Evolutionary conservation across 1,140 invertebrate genomes (phyloP), one percentile per base, ranked within the genome.

Genomic region (Drosophila seguyi): DNA sequence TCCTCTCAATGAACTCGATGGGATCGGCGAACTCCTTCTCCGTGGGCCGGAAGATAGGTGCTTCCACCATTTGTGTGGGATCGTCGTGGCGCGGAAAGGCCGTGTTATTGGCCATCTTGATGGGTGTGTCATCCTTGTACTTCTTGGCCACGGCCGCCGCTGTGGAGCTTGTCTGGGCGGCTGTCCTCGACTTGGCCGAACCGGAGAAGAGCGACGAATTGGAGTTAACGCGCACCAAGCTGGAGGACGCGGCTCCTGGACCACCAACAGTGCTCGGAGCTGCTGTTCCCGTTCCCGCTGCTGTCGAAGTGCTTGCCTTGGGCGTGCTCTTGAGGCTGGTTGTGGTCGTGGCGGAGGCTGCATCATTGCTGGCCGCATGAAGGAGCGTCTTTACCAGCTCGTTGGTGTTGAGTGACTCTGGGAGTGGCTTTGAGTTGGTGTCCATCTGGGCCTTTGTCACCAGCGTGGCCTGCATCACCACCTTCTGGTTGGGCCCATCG

Each of bases 21-120:
- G 98, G 98, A 94, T 99, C 97, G 91, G 96, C 95, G 82, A 98
- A 98, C 91, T 98, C 97, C 85, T 96, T 96, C 59, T 96, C 96
- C 0, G 95, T 95, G 1, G 97, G 97, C 90, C 96, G 94, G 93
- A 97, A 98, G 0, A 95, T 95, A 1, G 97, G 97, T 16, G 97
- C 97, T 90, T 98, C 96, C 0, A 97, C 95, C 62, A 97, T 93
- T 62, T 94, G 93, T 13, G 94, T 94, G 53, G 93, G 91, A 81
- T 93, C 93, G 60, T 94, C 93, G 41, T 92, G 73, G 59, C 93
- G 68, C 92, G 95, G 93, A 94, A 95, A 93, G 18, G 93, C 93
- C 0, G 94, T 94, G 11, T 94, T 93, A 65, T 94, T 95, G 6
- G 92, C 93, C 7, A 94, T 94, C 61, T 92, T 92, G 18, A 93